These are phyloP conservation scores for Cryptus viduatorius DNA, from an alignment of 2,888 invertebrate species.

Conservation along the genomic window DNA sequence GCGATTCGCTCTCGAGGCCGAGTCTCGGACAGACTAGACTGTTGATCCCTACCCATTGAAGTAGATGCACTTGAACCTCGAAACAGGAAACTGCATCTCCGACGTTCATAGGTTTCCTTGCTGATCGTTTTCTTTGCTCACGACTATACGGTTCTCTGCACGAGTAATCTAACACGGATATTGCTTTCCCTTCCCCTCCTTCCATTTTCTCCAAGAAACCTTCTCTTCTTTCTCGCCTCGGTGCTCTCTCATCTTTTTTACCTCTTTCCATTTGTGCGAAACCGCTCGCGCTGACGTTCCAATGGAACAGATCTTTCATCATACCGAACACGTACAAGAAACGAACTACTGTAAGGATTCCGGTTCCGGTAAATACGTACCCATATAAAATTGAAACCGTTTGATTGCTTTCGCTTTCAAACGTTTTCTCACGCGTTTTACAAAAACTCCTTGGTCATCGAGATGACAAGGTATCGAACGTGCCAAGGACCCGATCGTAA, in stretches of 20 bases:
- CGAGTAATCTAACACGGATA: constrained; percentile 4
- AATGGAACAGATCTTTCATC: constrained; percentile 8
- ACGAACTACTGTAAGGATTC: too few relatives aligned
- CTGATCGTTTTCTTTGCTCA: neutral
- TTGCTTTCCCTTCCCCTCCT: neutral
- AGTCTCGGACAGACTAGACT: neutral
- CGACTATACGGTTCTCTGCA: neutral
- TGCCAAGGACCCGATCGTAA: neutral
- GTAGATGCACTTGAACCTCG: neutral
- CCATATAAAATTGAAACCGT: constrained; percentile 1
- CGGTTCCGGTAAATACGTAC: too few relatives aligned
- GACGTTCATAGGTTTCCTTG: constrained; percentile 5
- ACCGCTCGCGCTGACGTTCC: neutral
- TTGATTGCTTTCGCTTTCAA: constrained; percentile 32
- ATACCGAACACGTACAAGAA: neutral
- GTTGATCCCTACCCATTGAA: neutral
- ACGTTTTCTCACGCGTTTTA: constrained; percentile 23
- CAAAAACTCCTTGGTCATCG: neutral
- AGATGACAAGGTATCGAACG: neutral
- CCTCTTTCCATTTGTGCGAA: neutral
- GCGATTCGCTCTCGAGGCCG: neutral
- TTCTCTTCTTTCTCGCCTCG: neutral
- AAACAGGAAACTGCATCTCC: neutral
- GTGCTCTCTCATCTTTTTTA: constrained; percentile 5
- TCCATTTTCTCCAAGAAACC: neutral